Evolutionary conservation across 1,140 invertebrate species (phyloP).

Genomic region (Palaemon carinicauda): DNA sequence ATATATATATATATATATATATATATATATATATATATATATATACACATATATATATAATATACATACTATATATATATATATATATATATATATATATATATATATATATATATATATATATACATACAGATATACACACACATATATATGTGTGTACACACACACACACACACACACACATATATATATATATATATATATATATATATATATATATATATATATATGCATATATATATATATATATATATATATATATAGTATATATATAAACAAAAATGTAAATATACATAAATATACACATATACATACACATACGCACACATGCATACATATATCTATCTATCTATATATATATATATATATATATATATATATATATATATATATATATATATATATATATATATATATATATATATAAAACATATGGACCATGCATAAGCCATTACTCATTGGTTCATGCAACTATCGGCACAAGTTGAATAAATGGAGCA

Average conservation of each 20-base stretch:
- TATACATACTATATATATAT: slow-evolving; percentile 21
- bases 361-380: neutral
- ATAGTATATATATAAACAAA: neutral
- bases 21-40: slow-evolving; percentile 8
- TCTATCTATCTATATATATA: neutral
- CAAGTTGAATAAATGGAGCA: no score
- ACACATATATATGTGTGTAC: slow-evolving; percentile 15
- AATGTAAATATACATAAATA: neutral
- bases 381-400: no score
- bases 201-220: slow-evolving; percentile 22
- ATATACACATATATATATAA: slow-evolving; percentile 28
- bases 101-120: slow-evolving; percentile 17
- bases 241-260: slow-evolving; percentile 5
- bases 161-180: neutral
- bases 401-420: no score
- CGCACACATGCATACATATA: neutral
- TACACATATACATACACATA: neutral
- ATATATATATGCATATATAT: slow-evolving; percentile 15
- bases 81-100: slow-evolving; percentile 28
- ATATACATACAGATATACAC: slow-evolving; percentile 8
- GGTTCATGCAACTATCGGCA: no score
- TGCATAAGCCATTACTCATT: no score
- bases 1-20: slow-evolving; percentile 30
- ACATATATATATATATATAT: slow-evolving; percentile 17
- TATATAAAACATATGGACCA: no score